phyloP scores from a whole-genome alignment of 2,888 invertebrate genomes.

The Phengaris alcon region DNA sequence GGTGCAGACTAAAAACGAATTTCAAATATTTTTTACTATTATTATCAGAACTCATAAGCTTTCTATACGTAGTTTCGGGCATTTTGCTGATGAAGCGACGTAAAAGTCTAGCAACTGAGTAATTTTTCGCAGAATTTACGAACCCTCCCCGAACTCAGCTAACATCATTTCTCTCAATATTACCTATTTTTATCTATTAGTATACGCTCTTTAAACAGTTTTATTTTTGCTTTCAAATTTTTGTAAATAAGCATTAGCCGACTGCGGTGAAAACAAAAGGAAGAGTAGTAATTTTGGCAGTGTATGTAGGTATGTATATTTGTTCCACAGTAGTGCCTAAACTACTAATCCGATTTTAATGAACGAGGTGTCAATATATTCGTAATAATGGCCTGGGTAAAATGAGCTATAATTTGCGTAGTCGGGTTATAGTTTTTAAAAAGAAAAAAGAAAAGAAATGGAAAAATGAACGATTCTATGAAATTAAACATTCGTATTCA shows the following conservation, averaged over 20 bases:
- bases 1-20: constrained; percentile 39
- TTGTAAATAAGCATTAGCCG: neutral
- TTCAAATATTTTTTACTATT: constrained; percentile 40
- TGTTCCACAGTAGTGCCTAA: no score
- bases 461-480: no score
- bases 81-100: constrained; percentile 31
- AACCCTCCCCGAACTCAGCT: neutral
- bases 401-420: no score
- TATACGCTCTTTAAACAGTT: neutral
- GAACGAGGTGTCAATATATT: no score
- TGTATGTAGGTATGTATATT: no score
- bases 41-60: constrained; percentile 37
- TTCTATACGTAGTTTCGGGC: constrained; percentile 19
- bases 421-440: no score
- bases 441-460: no score
- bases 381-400: no score
- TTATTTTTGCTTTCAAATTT: neutral
- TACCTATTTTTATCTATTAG: neutral
- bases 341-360: no score
- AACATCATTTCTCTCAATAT: neutral
- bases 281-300: no score
- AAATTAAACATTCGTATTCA: no score
- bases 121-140: neutral
- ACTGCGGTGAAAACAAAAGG: no score
- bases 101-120: neutral